phyloP scores from a whole-genome alignment of 2,113 vertebrate genomes.

The Atractosteus spatula region DNA sequence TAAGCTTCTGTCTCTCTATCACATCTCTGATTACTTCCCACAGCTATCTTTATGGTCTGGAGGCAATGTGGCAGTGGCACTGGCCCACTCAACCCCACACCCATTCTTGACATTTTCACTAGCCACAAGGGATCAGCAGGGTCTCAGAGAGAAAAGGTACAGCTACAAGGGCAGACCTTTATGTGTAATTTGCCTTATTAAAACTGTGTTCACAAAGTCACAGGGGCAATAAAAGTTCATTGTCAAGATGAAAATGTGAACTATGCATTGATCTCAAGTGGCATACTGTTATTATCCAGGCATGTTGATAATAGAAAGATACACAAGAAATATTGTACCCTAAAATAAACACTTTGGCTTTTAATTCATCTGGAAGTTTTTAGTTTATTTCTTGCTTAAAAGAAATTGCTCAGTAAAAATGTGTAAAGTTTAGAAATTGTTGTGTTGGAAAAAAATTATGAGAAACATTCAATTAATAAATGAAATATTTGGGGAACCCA shows the following conservation, averaged over 20 bases:
- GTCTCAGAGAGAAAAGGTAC: constrained; percentile 21
- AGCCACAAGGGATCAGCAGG: constrained; percentile 16
- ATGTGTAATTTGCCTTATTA: background rate
- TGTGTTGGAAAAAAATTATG: too few relatives aligned
- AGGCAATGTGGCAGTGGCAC: constrained; percentile 35
- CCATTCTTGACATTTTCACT: constrained; percentile 53
- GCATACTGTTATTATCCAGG: background rate
- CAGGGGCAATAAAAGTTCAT: background rate
- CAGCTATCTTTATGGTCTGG: constrained; percentile 29
- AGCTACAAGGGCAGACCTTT: constrained; percentile 22
- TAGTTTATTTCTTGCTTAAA: too few relatives aligned
- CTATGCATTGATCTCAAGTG: background rate
- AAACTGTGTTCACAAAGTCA: background rate
- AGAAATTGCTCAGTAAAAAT: too few relatives aligned
- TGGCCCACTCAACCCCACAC: constrained; percentile 51
- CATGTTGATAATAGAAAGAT: too few relatives aligned
- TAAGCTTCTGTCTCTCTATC: constrained; percentile 7
- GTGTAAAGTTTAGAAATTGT: too few relatives aligned
- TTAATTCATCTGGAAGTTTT: too few relatives aligned
- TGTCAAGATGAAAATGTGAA: background rate
- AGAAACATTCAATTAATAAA: too few relatives aligned
- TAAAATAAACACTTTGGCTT: too few relatives aligned
- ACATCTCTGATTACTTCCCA: constrained; percentile 29
- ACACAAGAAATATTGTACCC: too few relatives aligned
- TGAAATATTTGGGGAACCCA: too few relatives aligned